A percentile compares a stretch with the other conserved stretches of the same genome.
These are phyloP conservation scores for Bathynomus jamesi DNA, from an alignment of 1,140 invertebrate species.

Conservation along the genomic window DNA sequence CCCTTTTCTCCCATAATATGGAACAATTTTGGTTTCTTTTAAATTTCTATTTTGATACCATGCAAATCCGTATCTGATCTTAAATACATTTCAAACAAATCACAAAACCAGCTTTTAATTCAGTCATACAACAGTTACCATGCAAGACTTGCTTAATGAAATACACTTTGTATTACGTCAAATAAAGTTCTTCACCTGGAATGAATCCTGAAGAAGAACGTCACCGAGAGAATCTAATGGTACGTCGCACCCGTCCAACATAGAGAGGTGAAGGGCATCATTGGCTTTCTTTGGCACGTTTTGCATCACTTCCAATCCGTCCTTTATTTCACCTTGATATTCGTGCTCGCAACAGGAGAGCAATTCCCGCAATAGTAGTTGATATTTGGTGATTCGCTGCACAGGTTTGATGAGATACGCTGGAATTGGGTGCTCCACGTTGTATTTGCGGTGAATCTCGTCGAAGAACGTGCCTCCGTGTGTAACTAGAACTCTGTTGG, in stretches of 20 bases:
- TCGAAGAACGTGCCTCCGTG: constrained; percentile 84
- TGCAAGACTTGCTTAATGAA: no score
- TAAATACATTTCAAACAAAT: no score
- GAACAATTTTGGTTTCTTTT: no score
- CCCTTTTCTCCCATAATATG: no score
- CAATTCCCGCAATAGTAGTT: constrained; percentile 91
- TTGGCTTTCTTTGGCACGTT: constrained; percentile 99
- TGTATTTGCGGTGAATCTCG: constrained; percentile 70
- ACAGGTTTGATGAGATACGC: constrained; percentile 98
- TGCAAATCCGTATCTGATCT: no score
- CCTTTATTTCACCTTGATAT: constrained; percentile 94
- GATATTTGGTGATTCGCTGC: constrained; percentile 98
- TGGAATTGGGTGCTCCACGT: constrained; percentile 88
- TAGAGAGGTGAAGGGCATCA: constrained; percentile 95
- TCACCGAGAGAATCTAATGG: constrained; percentile 80
- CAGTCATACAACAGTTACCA: no score
- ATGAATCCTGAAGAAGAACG: constrained; percentile 37
- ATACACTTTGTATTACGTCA: no score
- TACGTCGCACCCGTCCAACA: constrained; percentile 92
- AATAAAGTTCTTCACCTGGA: constrained; percentile 5
- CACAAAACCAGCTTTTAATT: no score
- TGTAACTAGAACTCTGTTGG: constrained; percentile 84
- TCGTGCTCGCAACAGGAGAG: constrained; percentile 85
- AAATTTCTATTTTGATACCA: no score
- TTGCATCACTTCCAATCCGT: constrained; percentile 95